Evolutionary conservation across 2,113 vertebrate species (phyloP).

Genomic region (Brachirus orientalis): DNA sequence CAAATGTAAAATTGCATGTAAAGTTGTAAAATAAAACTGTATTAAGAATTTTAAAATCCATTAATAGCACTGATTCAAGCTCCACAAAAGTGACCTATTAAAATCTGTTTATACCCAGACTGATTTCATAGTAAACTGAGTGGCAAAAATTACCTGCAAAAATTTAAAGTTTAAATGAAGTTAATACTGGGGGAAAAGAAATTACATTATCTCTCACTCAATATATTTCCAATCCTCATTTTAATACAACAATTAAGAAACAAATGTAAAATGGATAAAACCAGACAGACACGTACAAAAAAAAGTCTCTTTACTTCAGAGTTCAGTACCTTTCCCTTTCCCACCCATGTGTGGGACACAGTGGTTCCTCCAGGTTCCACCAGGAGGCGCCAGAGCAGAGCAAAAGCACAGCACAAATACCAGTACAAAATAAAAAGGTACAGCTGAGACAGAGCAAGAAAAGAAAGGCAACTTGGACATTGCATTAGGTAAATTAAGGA

Average conservation of each 20-base stretch:
- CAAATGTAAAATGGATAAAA: conserved; percentile 59
- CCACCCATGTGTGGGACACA: conserved; percentile 52
- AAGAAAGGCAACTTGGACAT: conserved; percentile 82
- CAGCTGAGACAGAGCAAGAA: conserved; percentile 69
- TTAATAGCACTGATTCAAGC: too few relatives aligned
- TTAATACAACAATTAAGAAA: conserved; percentile 70
- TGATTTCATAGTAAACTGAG: too few relatives aligned
- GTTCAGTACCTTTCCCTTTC: conserved; percentile 77
- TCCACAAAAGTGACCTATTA: too few relatives aligned
- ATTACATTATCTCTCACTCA: conserved; percentile 38
- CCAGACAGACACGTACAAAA: conserved; percentile 74
- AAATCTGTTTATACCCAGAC: too few relatives aligned
- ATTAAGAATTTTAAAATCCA: too few relatives aligned
- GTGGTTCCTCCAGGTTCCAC: conserved; percentile 68
- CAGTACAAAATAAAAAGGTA: conserved; percentile 76
- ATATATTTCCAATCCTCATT: conserved; percentile 53
- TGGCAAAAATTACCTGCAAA: too few relatives aligned
- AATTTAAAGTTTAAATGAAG: background rate
- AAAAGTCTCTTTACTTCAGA: conserved; percentile 79
- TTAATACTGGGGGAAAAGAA: conserved; percentile 15
- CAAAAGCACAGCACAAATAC: conserved; percentile 80
- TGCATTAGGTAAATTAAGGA: conserved; percentile 64
- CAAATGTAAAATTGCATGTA: too few relatives aligned
- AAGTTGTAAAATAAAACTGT: too few relatives aligned
- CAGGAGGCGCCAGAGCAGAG: conserved; percentile 79